Percentiles rank a stretch among this genome's conserved stretches.
Conservation (phyloP, 2,113 vertebrate genomes). For the Oenanthe melanoleuca region DNA sequence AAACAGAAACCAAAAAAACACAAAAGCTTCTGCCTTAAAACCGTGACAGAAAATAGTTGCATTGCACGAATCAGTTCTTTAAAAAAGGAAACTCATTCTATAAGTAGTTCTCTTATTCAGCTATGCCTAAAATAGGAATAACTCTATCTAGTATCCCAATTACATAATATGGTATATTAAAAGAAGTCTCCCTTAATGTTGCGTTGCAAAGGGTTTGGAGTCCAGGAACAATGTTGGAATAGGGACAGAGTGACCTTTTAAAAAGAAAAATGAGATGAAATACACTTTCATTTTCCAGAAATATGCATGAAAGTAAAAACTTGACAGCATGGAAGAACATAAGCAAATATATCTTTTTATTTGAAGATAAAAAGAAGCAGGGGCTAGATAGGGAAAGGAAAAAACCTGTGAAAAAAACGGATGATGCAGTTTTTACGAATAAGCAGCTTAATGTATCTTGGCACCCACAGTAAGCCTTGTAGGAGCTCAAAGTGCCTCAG, state of each 20-base stretch:
- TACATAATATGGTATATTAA: conserved; percentile 64
- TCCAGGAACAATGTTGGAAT: conserved; percentile 72
- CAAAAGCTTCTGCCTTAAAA: conserved; percentile 43
- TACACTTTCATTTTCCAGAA: conserved; percentile 82
- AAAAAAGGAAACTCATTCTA: conserved; percentile 71
- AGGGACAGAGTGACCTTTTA: conserved; percentile 79
- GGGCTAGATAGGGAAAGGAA: conserved; percentile 84
- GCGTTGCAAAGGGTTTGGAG: conserved; percentile 50
- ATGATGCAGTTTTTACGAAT: conserved; percentile 98
- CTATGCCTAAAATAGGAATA: conserved; percentile 74
- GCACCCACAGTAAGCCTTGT: conserved; percentile 96
- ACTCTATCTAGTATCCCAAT: conserved; percentile 69
- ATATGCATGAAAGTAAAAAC: conserved; percentile 85
- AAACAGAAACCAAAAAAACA: background rate
- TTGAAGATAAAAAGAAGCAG: conserved; percentile 87
- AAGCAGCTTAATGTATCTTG: conserved; percentile 97
- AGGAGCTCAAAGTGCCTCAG: conserved; percentile 93
- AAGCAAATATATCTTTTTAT: conserved; percentile 90
- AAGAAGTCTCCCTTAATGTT: conserved; percentile 74
- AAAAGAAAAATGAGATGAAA: conserved; percentile 75
- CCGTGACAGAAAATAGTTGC: conserved; percentile 43
- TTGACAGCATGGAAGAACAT: conserved; percentile 84
- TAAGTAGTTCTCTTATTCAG: conserved; percentile 72
- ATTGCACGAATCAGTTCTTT: conserved; percentile 47
- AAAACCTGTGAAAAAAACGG: conserved; percentile 83